Evolutionary conservation across 2,797 vertebrate genomes (phyloP).

Genomic region (Triplophysa bombifrons): DNA sequence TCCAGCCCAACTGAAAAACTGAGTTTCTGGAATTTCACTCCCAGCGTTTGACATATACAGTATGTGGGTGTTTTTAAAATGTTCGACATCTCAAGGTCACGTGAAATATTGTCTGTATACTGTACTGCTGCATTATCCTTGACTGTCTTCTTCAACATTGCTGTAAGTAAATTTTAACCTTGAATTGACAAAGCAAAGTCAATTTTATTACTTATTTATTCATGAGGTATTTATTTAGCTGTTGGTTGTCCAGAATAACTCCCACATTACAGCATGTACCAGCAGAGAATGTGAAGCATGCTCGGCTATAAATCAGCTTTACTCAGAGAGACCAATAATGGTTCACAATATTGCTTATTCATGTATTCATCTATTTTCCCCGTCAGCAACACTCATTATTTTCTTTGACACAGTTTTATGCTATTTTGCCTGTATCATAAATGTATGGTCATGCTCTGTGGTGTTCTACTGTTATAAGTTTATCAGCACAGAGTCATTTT

Average conservation of each 20-base stretch:
- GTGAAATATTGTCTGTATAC: not conserved
- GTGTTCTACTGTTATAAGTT: not conserved
- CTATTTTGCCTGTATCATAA: not conserved
- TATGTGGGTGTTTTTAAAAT: not conserved
- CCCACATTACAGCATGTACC: conserved; percentile 76
- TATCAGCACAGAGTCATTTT: not conserved
- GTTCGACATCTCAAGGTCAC: not conserved
- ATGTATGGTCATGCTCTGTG: not conserved
- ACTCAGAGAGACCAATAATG: conserved; percentile 32
- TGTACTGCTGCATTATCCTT: conserved; percentile 10
- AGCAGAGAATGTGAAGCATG: conserved; percentile 71
- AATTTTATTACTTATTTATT: conserved; percentile 28
- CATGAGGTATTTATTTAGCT: conserved; percentile 19
- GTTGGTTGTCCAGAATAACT: conserved; percentile 70
- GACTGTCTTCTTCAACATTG: not conserved
- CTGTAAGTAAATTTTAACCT: conserved; percentile 36
- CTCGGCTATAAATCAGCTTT: conserved; percentile 67
- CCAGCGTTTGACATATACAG: not conserved
- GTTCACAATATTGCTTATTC: conserved; percentile 21
- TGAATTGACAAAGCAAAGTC: conserved; percentile 1
- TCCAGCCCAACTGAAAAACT: conserved; percentile 14
- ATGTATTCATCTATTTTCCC: not conserved
- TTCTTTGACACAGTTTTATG: not conserved
- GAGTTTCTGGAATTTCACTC: not conserved
- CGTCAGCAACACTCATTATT: conserved; percentile 8